These are phyloP conservation scores for Coenonympha glycerion DNA, from an alignment of 2,888 invertebrate species.

Conservation along the genomic window DNA sequence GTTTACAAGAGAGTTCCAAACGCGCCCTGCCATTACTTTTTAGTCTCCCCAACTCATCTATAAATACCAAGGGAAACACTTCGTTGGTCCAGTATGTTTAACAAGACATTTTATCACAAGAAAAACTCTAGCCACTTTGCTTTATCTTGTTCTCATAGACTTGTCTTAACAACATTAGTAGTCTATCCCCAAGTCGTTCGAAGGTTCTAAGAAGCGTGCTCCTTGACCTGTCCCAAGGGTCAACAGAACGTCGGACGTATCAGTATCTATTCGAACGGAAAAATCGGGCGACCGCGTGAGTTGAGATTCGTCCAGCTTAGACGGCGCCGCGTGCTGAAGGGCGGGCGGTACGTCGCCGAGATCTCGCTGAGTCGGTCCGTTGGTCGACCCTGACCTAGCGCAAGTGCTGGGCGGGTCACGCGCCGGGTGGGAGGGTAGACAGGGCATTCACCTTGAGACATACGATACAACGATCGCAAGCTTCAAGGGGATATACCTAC, in stretches of 20 bases:
- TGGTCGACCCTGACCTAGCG: conserved; percentile 71
- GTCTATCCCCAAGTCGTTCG: too few species aligned
- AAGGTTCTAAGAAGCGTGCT: conserved; percentile 30
- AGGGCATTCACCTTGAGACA: conserved; percentile 72
- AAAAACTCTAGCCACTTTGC: too few species aligned
- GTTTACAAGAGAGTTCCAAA: too few species aligned
- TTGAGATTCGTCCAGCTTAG: conserved; percentile 39
- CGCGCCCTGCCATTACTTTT: too few species aligned
- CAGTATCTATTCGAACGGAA: conserved; percentile 69
- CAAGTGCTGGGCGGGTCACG: conserved; percentile 70
- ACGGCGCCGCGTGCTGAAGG: conserved; percentile 32
- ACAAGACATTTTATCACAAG: too few species aligned
- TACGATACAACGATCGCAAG: conserved; percentile 47
- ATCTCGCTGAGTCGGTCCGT: conserved; percentile 46
- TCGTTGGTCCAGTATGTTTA: too few species aligned
- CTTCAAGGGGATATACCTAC: conserved; percentile 29
- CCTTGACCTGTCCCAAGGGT: conserved; percentile 62
- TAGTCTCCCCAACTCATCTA: too few species aligned
- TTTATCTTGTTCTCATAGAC: too few species aligned
- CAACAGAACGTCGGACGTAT: conserved; percentile 54
- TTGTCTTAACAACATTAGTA: too few species aligned
- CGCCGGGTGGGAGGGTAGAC: conserved; percentile 64
- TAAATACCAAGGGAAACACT: too few species aligned
- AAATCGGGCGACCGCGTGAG: conserved; percentile 59
- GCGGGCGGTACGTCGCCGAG: conserved; percentile 30